Evolutionary conservation across 2,888 invertebrate genomes (phyloP).

Genomic region (Lomographa bimaculata): DNA sequence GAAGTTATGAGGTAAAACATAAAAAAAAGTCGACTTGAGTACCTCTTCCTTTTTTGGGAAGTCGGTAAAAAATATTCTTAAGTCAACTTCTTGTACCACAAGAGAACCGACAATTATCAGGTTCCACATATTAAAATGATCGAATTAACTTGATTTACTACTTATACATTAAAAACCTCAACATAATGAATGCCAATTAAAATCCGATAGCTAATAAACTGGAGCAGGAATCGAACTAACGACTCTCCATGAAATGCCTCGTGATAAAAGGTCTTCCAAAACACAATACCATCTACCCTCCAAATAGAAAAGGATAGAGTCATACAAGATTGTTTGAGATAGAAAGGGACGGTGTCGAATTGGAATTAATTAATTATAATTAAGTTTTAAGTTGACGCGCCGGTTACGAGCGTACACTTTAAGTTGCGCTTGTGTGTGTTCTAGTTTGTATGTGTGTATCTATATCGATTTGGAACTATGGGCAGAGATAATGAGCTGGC

Average conservation of each 20-base stretch:
- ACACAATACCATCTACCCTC: constrained; percentile 79
- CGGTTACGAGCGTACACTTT: constrained; percentile 79
- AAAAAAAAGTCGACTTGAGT: too few relatives aligned
- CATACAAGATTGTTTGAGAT: constrained; percentile 72
- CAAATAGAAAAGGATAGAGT: constrained; percentile 59
- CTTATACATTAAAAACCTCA: constrained; percentile 30
- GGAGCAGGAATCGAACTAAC: constrained; percentile 75
- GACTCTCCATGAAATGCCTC: constrained; percentile 74
- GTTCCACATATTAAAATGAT: constrained; percentile 22
- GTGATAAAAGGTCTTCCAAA: constrained; percentile 82
- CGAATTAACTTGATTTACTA: constrained; percentile 34
- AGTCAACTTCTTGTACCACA: not conserved
- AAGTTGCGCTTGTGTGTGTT: constrained; percentile 64
- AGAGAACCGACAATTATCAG: constrained; percentile 1
- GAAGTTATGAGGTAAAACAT: too few relatives aligned
- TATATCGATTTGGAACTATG: constrained; percentile 79
- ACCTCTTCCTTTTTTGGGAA: too few relatives aligned
- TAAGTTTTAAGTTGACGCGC: constrained; percentile 91
- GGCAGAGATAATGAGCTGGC: constrained; percentile 79
- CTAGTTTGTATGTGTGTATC: constrained; percentile 60
- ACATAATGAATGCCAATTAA: constrained; percentile 74
- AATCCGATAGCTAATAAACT: constrained; percentile 77
- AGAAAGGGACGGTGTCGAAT: constrained; percentile 80
- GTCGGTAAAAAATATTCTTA: too few relatives aligned
- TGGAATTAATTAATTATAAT: constrained; percentile 93